phyloP scores from a whole-genome alignment of 2,113 vertebrate genomes.

The Uropsilus gracilis region DNA sequence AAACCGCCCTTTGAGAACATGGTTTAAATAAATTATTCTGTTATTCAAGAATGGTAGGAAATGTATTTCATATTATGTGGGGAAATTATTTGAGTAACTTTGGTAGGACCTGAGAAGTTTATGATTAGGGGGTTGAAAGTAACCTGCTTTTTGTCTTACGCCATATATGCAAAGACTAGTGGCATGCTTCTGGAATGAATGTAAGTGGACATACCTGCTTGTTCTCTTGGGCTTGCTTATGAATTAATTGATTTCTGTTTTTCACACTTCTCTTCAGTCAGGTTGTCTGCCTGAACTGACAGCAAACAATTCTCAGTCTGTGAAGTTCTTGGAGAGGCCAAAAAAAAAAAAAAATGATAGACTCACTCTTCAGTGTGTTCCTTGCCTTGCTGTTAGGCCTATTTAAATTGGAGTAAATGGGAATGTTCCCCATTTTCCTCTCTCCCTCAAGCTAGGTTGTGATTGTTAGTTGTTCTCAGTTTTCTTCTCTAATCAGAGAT shows the following conservation, averaged over 20 bases:
- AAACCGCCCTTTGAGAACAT: neutral
- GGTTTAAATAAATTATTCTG: neutral
- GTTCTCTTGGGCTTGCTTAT: neutral
- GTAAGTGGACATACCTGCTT: neutral
- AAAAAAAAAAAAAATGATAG: too few relatives aligned
- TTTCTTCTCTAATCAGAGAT: neutral
- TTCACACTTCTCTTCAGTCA: neutral
- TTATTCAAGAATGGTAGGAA: constrained; percentile 33
- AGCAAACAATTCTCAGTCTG: neutral
- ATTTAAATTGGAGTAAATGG: neutral
- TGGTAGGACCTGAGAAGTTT: neutral
- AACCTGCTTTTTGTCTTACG: neutral
- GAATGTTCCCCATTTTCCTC: neutral
- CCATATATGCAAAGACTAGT: neutral
- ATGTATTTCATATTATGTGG: neutral
- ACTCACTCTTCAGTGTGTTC: neutral
- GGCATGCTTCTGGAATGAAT: neutral
- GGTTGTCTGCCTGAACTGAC: neutral
- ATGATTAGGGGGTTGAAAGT: neutral
- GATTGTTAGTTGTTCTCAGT: neutral
- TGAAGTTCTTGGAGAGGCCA: neutral
- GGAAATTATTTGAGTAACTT: constrained; percentile 57
- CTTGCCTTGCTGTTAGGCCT: neutral
- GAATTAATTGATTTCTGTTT: neutral
- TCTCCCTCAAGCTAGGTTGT: neutral